Evolutionary conservation across 2,113 vertebrate genomes (phyloP).

Genomic region (Caranx melampygus): DNA sequence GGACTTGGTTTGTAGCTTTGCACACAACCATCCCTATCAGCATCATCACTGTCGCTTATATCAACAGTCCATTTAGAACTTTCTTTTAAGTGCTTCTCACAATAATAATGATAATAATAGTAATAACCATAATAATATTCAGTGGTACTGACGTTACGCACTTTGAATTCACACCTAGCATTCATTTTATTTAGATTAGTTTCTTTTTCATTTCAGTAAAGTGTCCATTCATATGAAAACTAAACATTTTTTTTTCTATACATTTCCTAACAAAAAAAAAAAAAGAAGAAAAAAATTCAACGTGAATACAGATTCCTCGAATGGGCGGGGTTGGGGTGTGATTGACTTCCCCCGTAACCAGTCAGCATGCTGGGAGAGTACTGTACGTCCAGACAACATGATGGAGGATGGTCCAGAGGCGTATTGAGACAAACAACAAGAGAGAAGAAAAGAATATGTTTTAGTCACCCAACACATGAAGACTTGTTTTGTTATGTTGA

Average conservation of each 20-base stretch:
- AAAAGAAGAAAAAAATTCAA: constrained; percentile 70
- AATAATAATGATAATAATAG: constrained; percentile 45
- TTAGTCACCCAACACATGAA: constrained; percentile 46
- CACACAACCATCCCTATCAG: constrained; percentile 50
- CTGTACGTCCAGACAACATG: constrained; percentile 72
- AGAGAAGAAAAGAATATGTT: constrained; percentile 29
- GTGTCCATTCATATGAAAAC: constrained; percentile 87
- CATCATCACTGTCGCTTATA: constrained; percentile 30
- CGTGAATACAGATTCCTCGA: constrained; percentile 86
- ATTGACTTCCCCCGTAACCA: constrained; percentile 85
- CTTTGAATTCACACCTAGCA: constrained; percentile 78
- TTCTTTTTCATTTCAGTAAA: constrained; percentile 81
- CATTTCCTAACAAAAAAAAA: constrained; percentile 80
- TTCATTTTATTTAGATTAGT: constrained; percentile 79
- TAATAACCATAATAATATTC: constrained; percentile 56
- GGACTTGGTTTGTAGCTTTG: constrained; percentile 59
- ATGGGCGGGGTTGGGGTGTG: constrained; percentile 83
- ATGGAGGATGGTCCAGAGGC: constrained; percentile 47
- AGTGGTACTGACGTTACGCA: constrained; percentile 79
- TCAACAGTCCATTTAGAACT: constrained; percentile 51
- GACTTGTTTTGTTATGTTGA: background rate
- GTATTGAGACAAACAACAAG: constrained; percentile 21
- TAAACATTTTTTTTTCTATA: constrained; percentile 81
- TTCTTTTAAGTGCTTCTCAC: constrained; percentile 73
- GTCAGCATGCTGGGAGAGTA: constrained; percentile 90